phyloP scores from a whole-genome alignment of 1,140 invertebrate species.

The Lanistes nyassanus region DNA sequence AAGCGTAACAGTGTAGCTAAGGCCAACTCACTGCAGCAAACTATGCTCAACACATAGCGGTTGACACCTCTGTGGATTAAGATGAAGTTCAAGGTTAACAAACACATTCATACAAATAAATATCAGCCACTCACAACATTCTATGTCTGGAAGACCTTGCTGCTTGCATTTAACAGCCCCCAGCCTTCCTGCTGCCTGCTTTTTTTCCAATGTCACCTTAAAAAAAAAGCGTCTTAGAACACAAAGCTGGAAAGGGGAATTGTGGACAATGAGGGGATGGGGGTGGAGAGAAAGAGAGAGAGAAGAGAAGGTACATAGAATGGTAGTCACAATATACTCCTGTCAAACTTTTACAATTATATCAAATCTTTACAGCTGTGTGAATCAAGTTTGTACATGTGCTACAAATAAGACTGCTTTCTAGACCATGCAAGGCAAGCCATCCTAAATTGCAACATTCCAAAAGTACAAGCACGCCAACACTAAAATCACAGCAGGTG shows the following conservation, averaged over 20 bases:
- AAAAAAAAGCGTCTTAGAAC: too few species aligned
- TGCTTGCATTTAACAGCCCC: constrained; percentile 5
- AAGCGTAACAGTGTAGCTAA: too few species aligned
- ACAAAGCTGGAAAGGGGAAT: too few species aligned
- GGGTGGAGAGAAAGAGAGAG: too few species aligned
- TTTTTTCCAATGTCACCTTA: constrained; percentile 18
- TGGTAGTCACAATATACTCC: too few species aligned
- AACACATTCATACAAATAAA: background rate
- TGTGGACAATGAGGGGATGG: too few species aligned
- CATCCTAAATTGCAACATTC: background rate
- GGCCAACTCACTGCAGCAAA: too few species aligned
- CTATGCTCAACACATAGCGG: too few species aligned
- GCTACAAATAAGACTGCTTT: background rate
- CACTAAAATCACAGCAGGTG: background rate
- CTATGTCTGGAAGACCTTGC: constrained; percentile 40
- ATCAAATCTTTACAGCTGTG: constrained; percentile 35
- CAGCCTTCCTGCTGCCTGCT: constrained; percentile 28
- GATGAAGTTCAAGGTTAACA: too few species aligned
- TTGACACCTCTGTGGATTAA: too few species aligned
- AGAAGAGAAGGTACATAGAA: too few species aligned
- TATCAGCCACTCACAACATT: constrained; percentile 45
- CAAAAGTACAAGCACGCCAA: constrained; percentile 1
- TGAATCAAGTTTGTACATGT: background rate
- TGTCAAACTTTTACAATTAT: too few species aligned
- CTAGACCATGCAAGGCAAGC: background rate